Evolutionary conservation across 2,113 vertebrate species (phyloP), one percentile per base, ranked within the genome.

Genomic region (Maccullochella peelii): DNA sequence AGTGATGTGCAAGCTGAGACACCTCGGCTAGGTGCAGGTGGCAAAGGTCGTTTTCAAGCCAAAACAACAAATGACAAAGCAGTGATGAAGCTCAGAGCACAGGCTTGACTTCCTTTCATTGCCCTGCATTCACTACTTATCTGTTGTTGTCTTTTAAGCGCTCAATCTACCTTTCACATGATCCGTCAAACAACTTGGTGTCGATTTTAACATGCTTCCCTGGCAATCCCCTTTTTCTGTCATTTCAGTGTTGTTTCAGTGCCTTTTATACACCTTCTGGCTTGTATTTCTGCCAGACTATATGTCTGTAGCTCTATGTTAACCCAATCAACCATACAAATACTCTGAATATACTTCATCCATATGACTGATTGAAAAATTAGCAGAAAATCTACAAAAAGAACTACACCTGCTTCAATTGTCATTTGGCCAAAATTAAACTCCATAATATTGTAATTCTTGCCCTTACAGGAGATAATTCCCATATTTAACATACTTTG

Each of bases 21-120:
- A 55, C 33, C 38, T 44, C n/a, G 27, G 52, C 8, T 10, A 50
- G n/a, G 18, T 54, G 23, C 30, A 61, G 42, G 5, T 5, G 6
- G n/a, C 63, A 16, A 77, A 40, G 14, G 73, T 30, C 6, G 47
- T 49, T 58, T 49, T 21, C 18, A 52, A 52, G 44, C 20, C 23
- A 65, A 40, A 52, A 52, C 44, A 75, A 78, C 9, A 54, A 52
- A 16, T 36, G 21, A 71, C 42, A 71, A 36, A 59, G 23, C 23
- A 62, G 18, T 52, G 4, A 62, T 50, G 18, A 52, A 9, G 36
- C 47, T 52, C 23, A n/a, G 40, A 52, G 58, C 15, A 40, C 14
- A 38, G 27, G 36, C 38, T 2, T 16, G 1, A 21, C 12, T 38
- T 42, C 1, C 21, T 11, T 57, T 44, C 20, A n/a, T 57, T 57